Percentiles rank a stretch among this genome's conserved stretches.
Conservation (phyloP, 2,113 vertebrate genomes). For the Amazona guildingii region DNA sequence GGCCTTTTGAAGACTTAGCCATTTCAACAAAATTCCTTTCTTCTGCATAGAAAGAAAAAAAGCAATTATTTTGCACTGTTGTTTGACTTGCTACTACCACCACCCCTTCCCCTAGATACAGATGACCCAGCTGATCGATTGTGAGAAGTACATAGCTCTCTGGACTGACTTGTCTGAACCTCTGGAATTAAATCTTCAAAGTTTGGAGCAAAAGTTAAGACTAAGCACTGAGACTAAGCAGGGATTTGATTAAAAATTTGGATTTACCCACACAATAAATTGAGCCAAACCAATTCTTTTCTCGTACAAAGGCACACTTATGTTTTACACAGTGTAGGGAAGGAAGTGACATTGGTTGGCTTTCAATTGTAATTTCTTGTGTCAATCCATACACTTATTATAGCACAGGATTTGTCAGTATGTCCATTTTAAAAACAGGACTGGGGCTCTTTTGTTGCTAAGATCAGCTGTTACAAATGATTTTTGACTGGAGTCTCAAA, state of each 20-base stretch:
- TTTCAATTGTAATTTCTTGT: constrained; percentile 45
- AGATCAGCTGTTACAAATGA: constrained; percentile 6
- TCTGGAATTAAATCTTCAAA: constrained; percentile 57
- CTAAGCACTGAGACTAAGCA: constrained; percentile 18
- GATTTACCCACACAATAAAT: constrained; percentile 25
- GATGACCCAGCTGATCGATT: constrained; percentile 57
- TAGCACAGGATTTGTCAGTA: constrained; percentile 38
- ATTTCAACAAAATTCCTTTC: constrained; percentile 68
- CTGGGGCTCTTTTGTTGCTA: background rate
- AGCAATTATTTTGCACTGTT: constrained; percentile 71
- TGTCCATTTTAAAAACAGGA: background rate
- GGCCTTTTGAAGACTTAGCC: constrained; percentile 72
- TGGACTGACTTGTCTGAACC: background rate
- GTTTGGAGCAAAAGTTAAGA: constrained; percentile 1
- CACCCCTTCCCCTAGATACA: background rate
- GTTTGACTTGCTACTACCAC: constrained; percentile 26
- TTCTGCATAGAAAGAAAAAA: constrained; percentile 52
- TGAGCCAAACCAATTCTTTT: background rate
- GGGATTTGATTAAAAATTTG: constrained; percentile 44
- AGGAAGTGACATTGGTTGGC: constrained; percentile 1
- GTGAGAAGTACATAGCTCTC: constrained; percentile 16
- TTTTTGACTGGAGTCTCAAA: constrained; percentile 2
- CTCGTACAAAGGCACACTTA: constrained; percentile 24
- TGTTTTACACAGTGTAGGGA: background rate
- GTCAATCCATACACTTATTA: background rate